These are phyloP conservation scores for Pheosia tremula DNA, from an alignment of 2,888 invertebrate genomes.

Conservation along the genomic window DNA sequence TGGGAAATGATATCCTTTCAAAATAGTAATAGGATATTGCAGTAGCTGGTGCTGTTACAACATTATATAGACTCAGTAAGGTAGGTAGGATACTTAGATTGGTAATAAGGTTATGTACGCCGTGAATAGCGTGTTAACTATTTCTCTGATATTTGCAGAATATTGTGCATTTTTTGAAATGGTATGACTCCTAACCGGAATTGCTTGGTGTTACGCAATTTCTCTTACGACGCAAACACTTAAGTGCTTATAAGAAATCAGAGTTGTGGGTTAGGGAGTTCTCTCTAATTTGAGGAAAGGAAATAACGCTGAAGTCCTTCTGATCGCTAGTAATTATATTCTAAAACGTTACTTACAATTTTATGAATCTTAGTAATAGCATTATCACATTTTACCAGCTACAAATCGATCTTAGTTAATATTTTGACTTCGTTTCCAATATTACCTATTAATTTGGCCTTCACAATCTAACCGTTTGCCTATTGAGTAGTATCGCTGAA, in stretches of 20 bases:
- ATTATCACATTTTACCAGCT: no score
- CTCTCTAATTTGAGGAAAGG: neutral
- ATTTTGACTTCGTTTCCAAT: neutral
- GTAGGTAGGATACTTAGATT: neutral
- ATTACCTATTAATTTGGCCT: slow-evolving; percentile 17
- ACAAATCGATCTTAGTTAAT: neutral
- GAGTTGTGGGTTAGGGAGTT: slow-evolving; percentile 28
- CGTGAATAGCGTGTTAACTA: slow-evolving; percentile 22
- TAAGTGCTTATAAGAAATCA: slow-evolving; percentile 27
- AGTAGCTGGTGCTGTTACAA: slow-evolving; percentile 9
- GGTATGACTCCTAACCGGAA: slow-evolving; percentile 21
- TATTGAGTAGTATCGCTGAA: slow-evolving; percentile 36
- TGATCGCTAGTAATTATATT: neutral
- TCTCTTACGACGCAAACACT: slow-evolving; percentile 33
- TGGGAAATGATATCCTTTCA: slow-evolving; percentile 19
- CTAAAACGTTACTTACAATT: neutral
- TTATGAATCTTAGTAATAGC: no score
- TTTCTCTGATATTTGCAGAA: slow-evolving; percentile 22
- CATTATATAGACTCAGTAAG: neutral
- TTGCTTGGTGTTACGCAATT: slow-evolving; percentile 25
- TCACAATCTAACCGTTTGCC: slow-evolving; percentile 17
- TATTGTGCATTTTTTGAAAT: slow-evolving; percentile 9
- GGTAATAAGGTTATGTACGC: neutral
- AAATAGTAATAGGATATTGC: slow-evolving; percentile 29
- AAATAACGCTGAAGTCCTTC: neutral